These are phyloP conservation scores for Sinocyclocheilus rhinocerous DNA, from an alignment of 2,113 vertebrate genomes.

Conservation along the genomic window DNA sequence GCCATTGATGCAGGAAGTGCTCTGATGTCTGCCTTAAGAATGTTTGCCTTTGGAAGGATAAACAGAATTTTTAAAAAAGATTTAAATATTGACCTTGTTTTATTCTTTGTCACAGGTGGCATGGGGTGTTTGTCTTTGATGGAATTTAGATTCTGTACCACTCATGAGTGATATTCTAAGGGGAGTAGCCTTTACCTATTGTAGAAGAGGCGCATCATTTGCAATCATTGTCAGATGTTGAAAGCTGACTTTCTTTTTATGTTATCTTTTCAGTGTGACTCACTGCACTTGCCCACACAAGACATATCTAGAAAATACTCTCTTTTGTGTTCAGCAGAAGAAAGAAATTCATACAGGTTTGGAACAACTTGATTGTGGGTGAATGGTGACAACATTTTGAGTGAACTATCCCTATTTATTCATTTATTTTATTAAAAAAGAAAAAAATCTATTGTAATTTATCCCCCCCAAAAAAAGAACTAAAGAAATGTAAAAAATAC, in stretches of 20 bases:
- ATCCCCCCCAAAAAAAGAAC: too few species aligned
- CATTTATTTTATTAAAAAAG: too few species aligned
- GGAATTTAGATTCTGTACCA: conserved; percentile 46
- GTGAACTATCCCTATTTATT: too few species aligned
- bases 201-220: conserved; percentile 50
- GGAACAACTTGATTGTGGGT: too few species aligned
- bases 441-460: too few species aligned
- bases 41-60: conserved; percentile 11
- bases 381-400: too few species aligned
- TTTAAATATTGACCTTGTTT: conserved; percentile 25
- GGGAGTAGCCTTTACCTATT: conserved; percentile 45
- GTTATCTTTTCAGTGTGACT: conserved; percentile 58
- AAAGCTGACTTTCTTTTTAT: conserved; percentile 67
- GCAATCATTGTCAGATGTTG: conserved; percentile 52
- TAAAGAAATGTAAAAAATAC: too few species aligned
- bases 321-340: too few species aligned
- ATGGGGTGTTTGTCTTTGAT: conserved; percentile 37
- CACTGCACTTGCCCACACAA: too few species aligned
- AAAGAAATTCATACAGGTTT: too few species aligned
- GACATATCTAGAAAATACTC: too few species aligned
- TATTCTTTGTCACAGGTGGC: conserved; percentile 33
- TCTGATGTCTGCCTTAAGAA: neutral
- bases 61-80: conserved; percentile 11
- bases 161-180: conserved; percentile 47
- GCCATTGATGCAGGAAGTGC: neutral